phyloP scores from a whole-genome alignment of 2,113 vertebrate genomes.

The Lepidothrix coronata region DNA sequence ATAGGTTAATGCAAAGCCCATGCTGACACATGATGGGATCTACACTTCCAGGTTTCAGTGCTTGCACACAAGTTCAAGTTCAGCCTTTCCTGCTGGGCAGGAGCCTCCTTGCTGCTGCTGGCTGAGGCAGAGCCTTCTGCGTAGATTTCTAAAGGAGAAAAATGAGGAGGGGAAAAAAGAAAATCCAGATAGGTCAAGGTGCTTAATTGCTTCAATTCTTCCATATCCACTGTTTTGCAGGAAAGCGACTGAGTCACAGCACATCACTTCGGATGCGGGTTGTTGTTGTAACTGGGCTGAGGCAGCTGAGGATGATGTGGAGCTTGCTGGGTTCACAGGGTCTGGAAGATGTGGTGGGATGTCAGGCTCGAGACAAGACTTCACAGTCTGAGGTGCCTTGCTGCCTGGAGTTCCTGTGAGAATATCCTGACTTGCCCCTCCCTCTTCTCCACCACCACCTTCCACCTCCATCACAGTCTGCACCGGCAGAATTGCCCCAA shows the following conservation, averaged over 20 bases:
- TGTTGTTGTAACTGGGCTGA: background rate
- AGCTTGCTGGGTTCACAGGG: background rate
- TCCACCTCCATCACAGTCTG: background rate
- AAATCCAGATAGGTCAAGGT: background rate
- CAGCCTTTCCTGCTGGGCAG: background rate
- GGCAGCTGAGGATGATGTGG: rapidly evolving
- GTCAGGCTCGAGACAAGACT: background rate
- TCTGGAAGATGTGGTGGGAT: background rate
- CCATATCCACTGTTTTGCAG: background rate
- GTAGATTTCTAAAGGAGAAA: background rate
- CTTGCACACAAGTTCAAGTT: background rate
- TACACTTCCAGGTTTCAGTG: background rate
- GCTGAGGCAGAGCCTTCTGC: background rate
- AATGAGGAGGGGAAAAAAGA: background rate
- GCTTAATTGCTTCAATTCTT: background rate
- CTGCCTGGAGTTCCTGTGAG: background rate
- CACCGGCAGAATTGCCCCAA: background rate
- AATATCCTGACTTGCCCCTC: background rate
- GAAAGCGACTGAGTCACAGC: background rate
- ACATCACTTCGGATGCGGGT: background rate
- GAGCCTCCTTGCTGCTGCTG: background rate
- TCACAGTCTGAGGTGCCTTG: background rate
- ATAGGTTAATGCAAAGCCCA: background rate
- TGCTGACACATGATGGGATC: rapidly evolving
- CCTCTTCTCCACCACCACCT: background rate